Evolutionary conservation across 2,113 vertebrate genomes (phyloP).

Genomic region (Scolopax mira): DNA sequence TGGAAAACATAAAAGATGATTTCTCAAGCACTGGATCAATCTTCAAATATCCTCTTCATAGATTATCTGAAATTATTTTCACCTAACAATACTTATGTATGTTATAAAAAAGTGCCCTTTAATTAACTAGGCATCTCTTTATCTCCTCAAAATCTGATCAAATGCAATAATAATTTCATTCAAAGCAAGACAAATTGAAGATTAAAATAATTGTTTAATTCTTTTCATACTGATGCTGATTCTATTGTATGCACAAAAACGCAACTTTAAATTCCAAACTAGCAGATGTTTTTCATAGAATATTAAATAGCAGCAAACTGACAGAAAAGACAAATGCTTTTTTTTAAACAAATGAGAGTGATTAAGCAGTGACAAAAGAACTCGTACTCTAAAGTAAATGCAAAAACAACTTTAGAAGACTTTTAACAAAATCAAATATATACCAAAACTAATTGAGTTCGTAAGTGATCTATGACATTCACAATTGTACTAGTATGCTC

Average conservation of each 20-base stretch:
- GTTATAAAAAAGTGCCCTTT: neutral
- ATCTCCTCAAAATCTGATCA: neutral
- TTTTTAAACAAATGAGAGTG: constrained; percentile 3
- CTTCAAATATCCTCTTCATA: neutral
- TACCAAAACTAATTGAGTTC: neutral
- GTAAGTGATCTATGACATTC: neutral
- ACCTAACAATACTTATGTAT: neutral
- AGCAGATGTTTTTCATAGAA: constrained; percentile 39
- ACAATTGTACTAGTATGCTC: neutral
- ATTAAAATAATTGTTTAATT: constrained; percentile 14
- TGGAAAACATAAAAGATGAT: neutral
- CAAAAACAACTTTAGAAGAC: neutral
- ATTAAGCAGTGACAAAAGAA: constrained; percentile 24
- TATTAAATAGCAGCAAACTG: constrained; percentile 16
- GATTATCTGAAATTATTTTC: constrained; percentile 13
- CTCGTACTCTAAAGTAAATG: neutral
- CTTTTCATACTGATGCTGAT: neutral
- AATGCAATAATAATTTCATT: constrained; percentile 18
- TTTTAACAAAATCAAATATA: neutral
- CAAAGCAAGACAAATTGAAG: constrained; percentile 9
- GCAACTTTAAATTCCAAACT: neutral
- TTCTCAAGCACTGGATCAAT: neutral
- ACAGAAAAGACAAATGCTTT: constrained; percentile 3
- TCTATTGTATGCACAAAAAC: neutral
- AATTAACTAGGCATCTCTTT: neutral